Evolutionary conservation across 2,797 vertebrate genomes (phyloP).

Genomic region (Alosa sapidissima): DNA sequence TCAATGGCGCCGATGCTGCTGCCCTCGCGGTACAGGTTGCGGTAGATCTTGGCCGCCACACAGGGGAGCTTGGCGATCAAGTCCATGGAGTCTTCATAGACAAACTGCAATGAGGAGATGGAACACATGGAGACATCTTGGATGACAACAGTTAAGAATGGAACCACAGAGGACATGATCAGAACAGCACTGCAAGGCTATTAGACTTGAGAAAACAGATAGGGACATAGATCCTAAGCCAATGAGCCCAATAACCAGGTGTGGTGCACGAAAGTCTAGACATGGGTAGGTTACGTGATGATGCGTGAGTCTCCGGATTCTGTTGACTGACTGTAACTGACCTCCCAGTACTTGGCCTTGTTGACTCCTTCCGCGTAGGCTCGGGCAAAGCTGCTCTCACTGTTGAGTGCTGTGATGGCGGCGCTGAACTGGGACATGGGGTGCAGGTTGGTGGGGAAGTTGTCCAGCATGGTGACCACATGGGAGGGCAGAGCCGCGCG

Average conservation of each 20-base stretch:
- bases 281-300: too few relatives aligned
- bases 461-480: constrained; percentile 96
- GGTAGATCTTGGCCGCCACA: constrained; percentile 96
- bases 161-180: too few relatives aligned
- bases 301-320: too few relatives aligned
- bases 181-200: too few relatives aligned
- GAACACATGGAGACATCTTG: neutral
- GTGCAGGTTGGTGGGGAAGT: constrained; percentile 95
- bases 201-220: too few relatives aligned
- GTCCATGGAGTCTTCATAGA: constrained; percentile 97
- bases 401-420: constrained; percentile 93
- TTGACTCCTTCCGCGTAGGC: constrained; percentile 91
- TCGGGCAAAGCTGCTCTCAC: constrained; percentile 91
- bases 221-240: too few relatives aligned
- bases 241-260: too few relatives aligned
- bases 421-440: constrained; percentile 98
- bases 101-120: constrained; percentile 69
- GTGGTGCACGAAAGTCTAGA: too few relatives aligned
- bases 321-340: constrained; percentile 53
- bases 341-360: constrained; percentile 97
- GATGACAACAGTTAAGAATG: too few relatives aligned
- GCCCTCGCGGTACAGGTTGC: constrained; percentile 93
- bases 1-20: constrained; percentile 96
- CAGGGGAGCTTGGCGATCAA: constrained; percentile 96
- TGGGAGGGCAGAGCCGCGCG: constrained; percentile 93